phyloP scores from a whole-genome alignment of 2,113 vertebrate species.

The Chionomys nivalis region DNA sequence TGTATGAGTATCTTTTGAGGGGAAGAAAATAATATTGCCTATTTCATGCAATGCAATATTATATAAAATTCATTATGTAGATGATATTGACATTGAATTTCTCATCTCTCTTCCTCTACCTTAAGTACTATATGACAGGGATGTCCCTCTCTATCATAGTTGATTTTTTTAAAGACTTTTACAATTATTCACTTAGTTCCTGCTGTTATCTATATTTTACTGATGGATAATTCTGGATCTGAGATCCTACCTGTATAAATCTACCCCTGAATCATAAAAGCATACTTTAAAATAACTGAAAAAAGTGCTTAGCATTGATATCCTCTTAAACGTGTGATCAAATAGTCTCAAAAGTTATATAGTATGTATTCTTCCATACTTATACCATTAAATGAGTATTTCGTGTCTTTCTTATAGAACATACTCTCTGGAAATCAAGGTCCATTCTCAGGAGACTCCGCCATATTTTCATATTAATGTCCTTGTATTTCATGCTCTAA shows the following conservation, averaged over 20 bases:
- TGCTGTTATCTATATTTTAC: background rate
- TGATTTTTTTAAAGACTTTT: background rate
- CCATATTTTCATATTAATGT: background rate
- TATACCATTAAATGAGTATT: background rate
- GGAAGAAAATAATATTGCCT: background rate
- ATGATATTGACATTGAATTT: background rate
- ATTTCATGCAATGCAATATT: background rate
- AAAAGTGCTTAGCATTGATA: background rate
- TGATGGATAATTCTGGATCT: background rate
- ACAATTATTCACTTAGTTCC: background rate
- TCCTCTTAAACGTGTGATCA: slow-evolving; percentile 29
- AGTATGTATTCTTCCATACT: background rate
- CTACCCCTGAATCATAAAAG: background rate
- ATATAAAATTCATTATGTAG: background rate
- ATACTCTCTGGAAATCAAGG: background rate
- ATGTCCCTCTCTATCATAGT: no score
- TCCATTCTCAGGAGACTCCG: background rate
- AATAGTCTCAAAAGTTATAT: background rate
- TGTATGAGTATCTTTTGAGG: background rate
- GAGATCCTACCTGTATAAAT: background rate
- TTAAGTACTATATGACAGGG: background rate
- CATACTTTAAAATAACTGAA: background rate
- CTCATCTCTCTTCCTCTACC: background rate
- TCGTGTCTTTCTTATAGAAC: background rate
- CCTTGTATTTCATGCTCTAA: background rate